Evolutionary conservation across 2,797 vertebrate genomes (phyloP), one percentile per base, ranked within the genome.

Genomic region (Borostomias antarcticus): DNA sequence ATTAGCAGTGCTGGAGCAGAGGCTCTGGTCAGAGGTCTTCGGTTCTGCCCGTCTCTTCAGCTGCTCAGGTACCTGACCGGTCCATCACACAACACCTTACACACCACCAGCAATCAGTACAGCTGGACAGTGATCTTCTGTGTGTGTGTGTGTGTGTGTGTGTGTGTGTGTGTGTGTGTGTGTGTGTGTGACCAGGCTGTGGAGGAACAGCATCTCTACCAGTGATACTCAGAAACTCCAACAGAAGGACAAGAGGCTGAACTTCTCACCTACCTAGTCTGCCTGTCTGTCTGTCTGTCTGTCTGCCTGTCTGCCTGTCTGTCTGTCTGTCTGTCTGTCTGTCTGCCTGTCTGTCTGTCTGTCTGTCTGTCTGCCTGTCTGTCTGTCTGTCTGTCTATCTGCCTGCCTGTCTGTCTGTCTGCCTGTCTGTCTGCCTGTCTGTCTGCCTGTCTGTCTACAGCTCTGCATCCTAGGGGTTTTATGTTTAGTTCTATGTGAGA

Each of bases 121-220:
- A 43, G n/a, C 40, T 15, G 40, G 15, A 43, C 7, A 17, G 15
- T 43, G 13, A 43, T n/a, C 35, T 37, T 11, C 35, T 40, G 37
- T 9, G 4, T 45, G 40, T n/a, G 40, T 45, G 40, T 45, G 40
- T 17, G 11, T 59, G 21, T 10, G 7, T 37, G 5, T 53, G 30
- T 30, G 17, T 33, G 21, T 45, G 33, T 50, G 19, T 32, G 25
- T 48, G 30, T 40, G 7, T 11, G 19, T 40, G 17, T 28, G 45
- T 37, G 56, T 63, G 52, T 28, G 28, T 8, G 29, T 45, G 21
- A 28, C 33, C 66, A 98, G 96, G 76, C 81, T 98, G 61, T 97
- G 96, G 96, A 91, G 75, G 52, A 98, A 97, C 76, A 82, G 52
- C 0, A 73, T 96, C 37, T 51, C 79, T 1, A 10, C 32, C 0